phyloP scores from a whole-genome alignment of 2,113 vertebrate species.

The Colossoma macropomum region DNA sequence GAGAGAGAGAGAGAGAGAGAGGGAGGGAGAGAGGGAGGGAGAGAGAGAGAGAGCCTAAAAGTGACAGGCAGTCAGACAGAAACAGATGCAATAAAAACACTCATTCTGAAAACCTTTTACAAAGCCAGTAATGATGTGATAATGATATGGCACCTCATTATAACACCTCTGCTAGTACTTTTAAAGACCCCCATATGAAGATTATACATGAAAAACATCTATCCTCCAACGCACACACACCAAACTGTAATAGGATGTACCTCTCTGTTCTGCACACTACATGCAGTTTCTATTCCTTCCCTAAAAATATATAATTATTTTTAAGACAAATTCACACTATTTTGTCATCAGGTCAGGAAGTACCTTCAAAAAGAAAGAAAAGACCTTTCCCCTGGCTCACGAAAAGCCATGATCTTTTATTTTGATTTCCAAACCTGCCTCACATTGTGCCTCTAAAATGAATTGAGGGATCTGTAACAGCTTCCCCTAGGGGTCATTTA shows the following conservation, averaged over 20 bases:
- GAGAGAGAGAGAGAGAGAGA: too few relatives aligned
- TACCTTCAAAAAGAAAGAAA: neutral
- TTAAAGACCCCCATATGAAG: slow-evolving; percentile 9
- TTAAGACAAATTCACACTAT: neutral
- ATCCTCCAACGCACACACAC: neutral
- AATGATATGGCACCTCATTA: slow-evolving; percentile 33
- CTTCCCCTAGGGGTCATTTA: neutral
- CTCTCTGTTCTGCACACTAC: neutral
- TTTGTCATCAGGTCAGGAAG: neutral
- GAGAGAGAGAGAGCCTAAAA: neutral
- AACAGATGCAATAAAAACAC: neutral
- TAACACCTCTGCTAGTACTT: neutral
- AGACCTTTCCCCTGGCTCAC: neutral
- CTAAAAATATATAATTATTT: neutral
- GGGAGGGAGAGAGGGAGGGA: too few relatives aligned
- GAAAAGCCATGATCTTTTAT: neutral
- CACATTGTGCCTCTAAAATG: neutral
- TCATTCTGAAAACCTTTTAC: slow-evolving; percentile 1
- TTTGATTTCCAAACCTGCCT: neutral
- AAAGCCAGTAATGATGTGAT: slow-evolving; percentile 27
- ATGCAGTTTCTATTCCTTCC: neutral
- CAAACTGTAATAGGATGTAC: neutral
- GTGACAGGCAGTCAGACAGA: neutral
- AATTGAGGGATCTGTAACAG: neutral
- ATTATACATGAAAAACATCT: slow-evolving; percentile 19